These are phyloP conservation scores for Ptiloglossa arizonensis DNA, from an alignment of 1,140 invertebrate genomes.

Conservation along the genomic window DNA sequence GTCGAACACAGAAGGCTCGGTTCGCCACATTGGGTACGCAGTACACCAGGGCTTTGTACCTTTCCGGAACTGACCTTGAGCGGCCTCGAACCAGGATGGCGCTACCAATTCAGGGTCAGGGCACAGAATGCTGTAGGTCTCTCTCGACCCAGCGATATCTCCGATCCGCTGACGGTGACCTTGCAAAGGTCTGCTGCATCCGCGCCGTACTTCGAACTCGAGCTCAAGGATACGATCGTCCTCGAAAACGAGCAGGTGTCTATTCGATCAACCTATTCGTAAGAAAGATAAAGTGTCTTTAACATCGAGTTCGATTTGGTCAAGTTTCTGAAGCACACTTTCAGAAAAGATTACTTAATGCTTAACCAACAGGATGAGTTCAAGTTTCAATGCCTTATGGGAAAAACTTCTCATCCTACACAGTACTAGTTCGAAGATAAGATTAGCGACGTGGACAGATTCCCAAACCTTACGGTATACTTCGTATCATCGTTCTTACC, in stretches of 20 bases:
- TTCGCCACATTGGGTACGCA: slow-evolving; percentile 89
- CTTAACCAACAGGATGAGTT: too few relatives aligned
- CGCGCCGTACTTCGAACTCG: slow-evolving; percentile 86
- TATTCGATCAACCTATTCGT: not conserved
- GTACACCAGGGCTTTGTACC: slow-evolving; percentile 86
- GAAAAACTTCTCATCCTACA: too few relatives aligned
- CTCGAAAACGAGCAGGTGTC: slow-evolving; percentile 89
- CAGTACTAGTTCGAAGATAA: too few relatives aligned
- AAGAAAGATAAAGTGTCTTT: too few relatives aligned
- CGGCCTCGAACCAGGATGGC: slow-evolving; percentile 91
- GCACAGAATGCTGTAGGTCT: slow-evolving; percentile 93
- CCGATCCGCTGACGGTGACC: slow-evolving; percentile 89
- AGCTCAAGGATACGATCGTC: slow-evolving; percentile 85
- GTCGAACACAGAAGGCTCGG: slow-evolving; percentile 91
- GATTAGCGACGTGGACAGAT: too few relatives aligned
- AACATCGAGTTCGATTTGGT: too few relatives aligned
- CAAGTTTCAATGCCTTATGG: too few relatives aligned
- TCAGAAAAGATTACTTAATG: too few relatives aligned
- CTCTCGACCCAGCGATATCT: slow-evolving; percentile 90
- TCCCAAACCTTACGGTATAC: too few relatives aligned
- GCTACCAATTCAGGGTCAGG: slow-evolving; percentile 94
- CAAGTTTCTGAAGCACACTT: too few relatives aligned
- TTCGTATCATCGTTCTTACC: too few relatives aligned
- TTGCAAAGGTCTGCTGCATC: slow-evolving; percentile 86
- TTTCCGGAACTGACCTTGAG: slow-evolving; percentile 88